Base-by-base conservation (phyloP, 1,140 invertebrate genomes). In the Tenebrio molitor region DNA sequence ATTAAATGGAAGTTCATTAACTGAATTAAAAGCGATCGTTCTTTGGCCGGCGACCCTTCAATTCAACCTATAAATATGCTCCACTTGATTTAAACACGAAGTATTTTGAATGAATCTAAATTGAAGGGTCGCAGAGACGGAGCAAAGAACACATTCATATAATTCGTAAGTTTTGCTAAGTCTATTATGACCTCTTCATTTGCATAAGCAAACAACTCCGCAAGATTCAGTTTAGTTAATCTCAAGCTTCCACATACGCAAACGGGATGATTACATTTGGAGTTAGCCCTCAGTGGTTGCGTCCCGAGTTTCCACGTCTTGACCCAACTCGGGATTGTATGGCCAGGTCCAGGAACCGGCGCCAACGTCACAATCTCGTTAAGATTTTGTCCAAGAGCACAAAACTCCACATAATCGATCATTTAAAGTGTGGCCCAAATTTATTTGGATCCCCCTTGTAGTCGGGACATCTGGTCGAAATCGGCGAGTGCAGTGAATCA, bases 1-100 rank as follows among this genome's bases (percentile, higher is more conserved):
- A 62, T 62, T 62, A 62, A 62, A 62, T 62, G 53, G 19, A 15
- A 62, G 12, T 39, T 39, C 36, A 39, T 39, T 39, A 53, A 62
- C 12, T 25, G 19, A 25, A 62, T 62, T 62, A 62, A 62, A 62
- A 8, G n/a, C 25, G 2, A 14, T 25, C 12, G 12, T 53, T 53
- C 17, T 5, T 53, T 53, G n/a, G 16, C 12, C 25, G 0, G 10
- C 6, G 5, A 25, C 50, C 8, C 17, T 8, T 29, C 25, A 29
- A 29, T 4, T 29, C 8, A 29, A 29, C 25, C 25, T 4, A 3
- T 4, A 8, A 29, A 29, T 29, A 8, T 29, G 3, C 25, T 29
- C 25, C 29, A 33, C 29, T 33, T 33, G 29, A 33, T 4, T 33
- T 33, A 33, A 33, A 10, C 29, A 5, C 29, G 36, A 39, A 39